Evolutionary conservation across 2,888 invertebrate species (phyloP), one percentile per base, ranked within the genome.

Genomic region (Drosophila greeni): DNA sequence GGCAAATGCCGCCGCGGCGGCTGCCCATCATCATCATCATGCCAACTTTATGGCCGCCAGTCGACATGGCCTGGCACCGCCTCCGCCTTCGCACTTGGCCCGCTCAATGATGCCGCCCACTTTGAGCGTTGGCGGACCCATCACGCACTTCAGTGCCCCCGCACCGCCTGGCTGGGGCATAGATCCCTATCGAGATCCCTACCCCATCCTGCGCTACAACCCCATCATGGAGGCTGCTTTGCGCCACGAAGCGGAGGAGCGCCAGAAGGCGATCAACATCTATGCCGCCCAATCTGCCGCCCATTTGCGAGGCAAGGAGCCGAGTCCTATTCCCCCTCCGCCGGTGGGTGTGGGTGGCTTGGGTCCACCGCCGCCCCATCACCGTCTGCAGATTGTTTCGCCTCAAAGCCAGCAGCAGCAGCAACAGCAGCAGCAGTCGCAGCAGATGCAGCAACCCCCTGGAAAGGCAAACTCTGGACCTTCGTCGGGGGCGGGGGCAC

Each of bases 171-270:
- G 86, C 18, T 92, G 92, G 92, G 76, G 86, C 24, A 85, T 88
- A 65, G 93, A 94, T 87, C 93, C 93, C 12, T 94, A 93, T 89
- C 91, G 93, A 54, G 91, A 91, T 84, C 90, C 91, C 31, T 94
- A 94, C 16, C 93, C 94, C 39, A 91, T 95, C 72, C 90, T 93
- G 87, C 92, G 94, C 57, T 95, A 94, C 87, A 94, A 94, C 86
- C 94, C 95, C 20, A 90, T 95, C 33, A 92, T 95, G 90, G 94
- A 95, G 79, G 94, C 93, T 14, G 94, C 94, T 20, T 92, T 93
- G 85, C 91, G 94, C 57, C 94, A 92, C 45, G 94, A 95, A 85
- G 95, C 95, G 81, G 94, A 95, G 87, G 92, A 95, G 66, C 94
- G 93, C 40, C 95, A 95, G 88, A 92, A 95, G 87, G 92, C 95